A percentile compares a stretch with the other conserved stretches of the same genome.
Conservation (phyloP, 2,888 invertebrate genomes). For the Alloplasta piceator region DNA sequence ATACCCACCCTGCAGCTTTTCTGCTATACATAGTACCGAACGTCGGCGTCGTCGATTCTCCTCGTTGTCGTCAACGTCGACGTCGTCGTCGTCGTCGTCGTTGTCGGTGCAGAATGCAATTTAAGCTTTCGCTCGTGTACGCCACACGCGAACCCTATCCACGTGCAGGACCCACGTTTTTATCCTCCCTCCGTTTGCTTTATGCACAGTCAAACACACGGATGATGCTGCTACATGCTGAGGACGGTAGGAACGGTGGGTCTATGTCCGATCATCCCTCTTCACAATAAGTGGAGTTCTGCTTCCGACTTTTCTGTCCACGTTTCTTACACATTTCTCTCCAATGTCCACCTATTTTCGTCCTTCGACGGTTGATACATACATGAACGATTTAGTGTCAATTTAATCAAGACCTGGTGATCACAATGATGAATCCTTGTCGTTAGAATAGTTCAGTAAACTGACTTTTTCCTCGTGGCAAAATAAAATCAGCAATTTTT, state of each 20-base stretch:
- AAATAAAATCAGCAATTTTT: too few relatives aligned
- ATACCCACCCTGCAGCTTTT: conserved; percentile 57
- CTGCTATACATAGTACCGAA: conserved; percentile 53
- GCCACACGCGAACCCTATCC: conserved; percentile 61
- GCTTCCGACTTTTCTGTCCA: conserved; percentile 41
- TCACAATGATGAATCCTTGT: too few relatives aligned
- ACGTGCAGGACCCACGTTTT: conserved; percentile 57
- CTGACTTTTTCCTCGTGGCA: too few relatives aligned
- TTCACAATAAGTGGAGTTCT: conserved; percentile 29
- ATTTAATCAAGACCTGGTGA: background rate
- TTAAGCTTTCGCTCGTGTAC: conserved; percentile 72
- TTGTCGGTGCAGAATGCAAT: conserved; percentile 74
- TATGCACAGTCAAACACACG: conserved; percentile 12
- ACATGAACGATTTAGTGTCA: background rate
- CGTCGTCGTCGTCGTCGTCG: conserved; percentile 62
- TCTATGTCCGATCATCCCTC: conserved; percentile 37
- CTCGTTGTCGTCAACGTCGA: conserved; percentile 59
- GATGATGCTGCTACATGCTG: conserved; percentile 27
- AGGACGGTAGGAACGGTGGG: conserved; percentile 15
- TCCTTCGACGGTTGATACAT: conserved; percentile 18
- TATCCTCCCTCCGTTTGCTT: conserved; percentile 1
- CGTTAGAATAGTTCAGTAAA: too few relatives aligned
- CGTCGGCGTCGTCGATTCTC: conserved; percentile 46
- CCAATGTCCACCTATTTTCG: conserved; percentile 10
- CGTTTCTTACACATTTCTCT: conserved; percentile 32